These are phyloP conservation scores for Catalaphyllia jardinei DNA, from an alignment of 64 coral and sea anemone genomes.

Conservation along the genomic window DNA sequence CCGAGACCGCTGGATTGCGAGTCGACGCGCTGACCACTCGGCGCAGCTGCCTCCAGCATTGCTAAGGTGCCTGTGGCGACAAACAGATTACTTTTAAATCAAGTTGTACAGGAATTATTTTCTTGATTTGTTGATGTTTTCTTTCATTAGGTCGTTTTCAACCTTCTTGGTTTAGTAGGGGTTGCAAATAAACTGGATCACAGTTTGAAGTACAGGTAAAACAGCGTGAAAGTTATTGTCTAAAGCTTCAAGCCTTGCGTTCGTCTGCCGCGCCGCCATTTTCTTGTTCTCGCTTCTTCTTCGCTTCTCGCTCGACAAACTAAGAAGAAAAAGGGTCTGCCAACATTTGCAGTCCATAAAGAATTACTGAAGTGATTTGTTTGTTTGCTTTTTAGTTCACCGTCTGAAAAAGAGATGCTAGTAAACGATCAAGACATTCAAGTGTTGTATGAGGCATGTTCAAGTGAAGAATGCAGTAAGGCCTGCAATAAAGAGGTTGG, in stretches of 20 bases:
- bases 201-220: constrained; percentile 80
- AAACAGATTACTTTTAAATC: no score
- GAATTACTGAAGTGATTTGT: background rate
- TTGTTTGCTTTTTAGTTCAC: constrained; percentile 44
- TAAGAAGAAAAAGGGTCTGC: no score
- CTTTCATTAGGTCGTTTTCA: constrained; percentile 68
- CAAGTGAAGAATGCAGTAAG: constrained; percentile 59
- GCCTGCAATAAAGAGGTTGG: constrained; percentile 70
- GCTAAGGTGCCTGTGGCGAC: no score
- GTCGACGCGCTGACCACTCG: no score
- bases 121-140: background rate
- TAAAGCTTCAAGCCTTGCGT: no score
- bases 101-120: background rate
- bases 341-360: no score
- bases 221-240: no score
- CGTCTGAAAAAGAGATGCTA: constrained; percentile 75
- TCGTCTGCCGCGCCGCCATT: no score
- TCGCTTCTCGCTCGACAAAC: no score
- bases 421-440: constrained; percentile 77
- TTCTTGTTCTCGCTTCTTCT: no score
- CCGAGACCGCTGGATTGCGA: no score
- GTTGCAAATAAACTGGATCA: constrained; percentile 75
- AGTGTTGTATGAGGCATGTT: constrained; percentile 46
- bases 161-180: constrained; percentile 85
- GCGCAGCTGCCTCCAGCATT: no score